Evolutionary conservation across 2,888 invertebrate genomes (phyloP).

Genomic region (Vanessa cardui): DNA sequence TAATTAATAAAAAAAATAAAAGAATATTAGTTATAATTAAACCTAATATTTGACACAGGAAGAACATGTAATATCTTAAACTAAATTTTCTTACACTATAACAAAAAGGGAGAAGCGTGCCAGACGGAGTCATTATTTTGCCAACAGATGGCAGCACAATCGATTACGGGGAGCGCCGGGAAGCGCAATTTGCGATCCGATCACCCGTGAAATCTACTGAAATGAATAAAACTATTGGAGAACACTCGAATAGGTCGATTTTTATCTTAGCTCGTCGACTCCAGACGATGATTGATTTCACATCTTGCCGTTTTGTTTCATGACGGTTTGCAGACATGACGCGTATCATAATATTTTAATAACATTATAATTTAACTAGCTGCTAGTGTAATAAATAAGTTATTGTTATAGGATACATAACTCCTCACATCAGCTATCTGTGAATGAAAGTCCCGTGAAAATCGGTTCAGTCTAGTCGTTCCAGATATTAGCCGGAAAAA

Average conservation of each 20-base stretch:
- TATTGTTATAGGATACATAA: no score
- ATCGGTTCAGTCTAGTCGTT: no score
- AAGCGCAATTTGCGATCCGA: conserved; percentile 75
- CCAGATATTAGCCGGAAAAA: no score
- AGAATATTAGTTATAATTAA: no score
- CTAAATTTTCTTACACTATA: conserved; percentile 48
- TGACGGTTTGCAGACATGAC: no score
- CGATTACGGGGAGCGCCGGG: conserved; percentile 70
- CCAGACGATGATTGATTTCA: conserved; percentile 42
- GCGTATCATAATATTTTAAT: no score
- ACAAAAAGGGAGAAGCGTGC: conserved; percentile 67
- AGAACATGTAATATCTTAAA: background rate
- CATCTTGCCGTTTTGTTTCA: conserved; percentile 2
- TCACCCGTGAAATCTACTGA: conserved; percentile 78
- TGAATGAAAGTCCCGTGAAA: no score
- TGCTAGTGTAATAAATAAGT: no score
- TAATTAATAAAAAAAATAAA: no score
- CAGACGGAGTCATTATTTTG: conserved; percentile 79
- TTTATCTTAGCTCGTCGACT: conserved; percentile 47
- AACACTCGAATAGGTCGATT: conserved; percentile 62
- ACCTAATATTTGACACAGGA: no score
- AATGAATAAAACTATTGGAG: conserved; percentile 80
- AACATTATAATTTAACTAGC: no score
- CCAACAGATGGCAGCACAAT: conserved; percentile 81
- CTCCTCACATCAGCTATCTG: no score